Conservation (phyloP, 1,140 invertebrate genomes). For the Acromyrmex charruanus region DNA sequence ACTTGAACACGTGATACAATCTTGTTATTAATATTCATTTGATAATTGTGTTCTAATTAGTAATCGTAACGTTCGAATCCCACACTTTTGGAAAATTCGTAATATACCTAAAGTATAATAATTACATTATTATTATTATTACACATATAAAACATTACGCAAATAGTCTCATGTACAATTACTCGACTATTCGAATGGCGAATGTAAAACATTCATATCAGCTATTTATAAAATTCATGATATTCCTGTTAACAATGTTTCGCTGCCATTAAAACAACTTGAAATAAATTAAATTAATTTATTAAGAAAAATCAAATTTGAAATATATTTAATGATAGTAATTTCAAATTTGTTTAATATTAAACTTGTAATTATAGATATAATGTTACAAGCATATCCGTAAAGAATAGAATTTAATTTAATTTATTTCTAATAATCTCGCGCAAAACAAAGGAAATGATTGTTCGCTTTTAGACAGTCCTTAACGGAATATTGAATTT, state of each 20-base stretch:
- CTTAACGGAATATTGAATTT: not conserved
- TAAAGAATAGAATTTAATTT: constrained; percentile 15
- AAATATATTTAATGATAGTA: not conserved
- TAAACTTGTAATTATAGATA: too few species aligned
- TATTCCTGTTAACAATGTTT: constrained; percentile 12
- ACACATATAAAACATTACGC: constrained; percentile 49
- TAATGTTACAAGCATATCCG: too few species aligned
- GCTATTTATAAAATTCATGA: constrained; percentile 26
- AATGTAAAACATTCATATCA: constrained; percentile 26
- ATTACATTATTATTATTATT: constrained; percentile 53
- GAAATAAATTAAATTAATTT: constrained; percentile 37
- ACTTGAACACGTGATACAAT: constrained; percentile 32
- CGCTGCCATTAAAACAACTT: not conserved
- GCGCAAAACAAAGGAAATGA: constrained; percentile 8
- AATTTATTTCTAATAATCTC: constrained; percentile 44
- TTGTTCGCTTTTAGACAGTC: not conserved
- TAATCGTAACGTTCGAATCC: not conserved
- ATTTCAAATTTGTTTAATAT: not conserved
- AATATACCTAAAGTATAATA: constrained; percentile 35
- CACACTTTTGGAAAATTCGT: not conserved
- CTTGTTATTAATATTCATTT: not conserved
- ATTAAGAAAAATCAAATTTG: not conserved
- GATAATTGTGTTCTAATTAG: not conserved
- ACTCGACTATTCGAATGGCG: constrained; percentile 21
- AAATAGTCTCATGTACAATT: constrained; percentile 41